phyloP scores from a whole-genome alignment of 2,888 invertebrate genomes.

The Athalia circularis region DNA sequence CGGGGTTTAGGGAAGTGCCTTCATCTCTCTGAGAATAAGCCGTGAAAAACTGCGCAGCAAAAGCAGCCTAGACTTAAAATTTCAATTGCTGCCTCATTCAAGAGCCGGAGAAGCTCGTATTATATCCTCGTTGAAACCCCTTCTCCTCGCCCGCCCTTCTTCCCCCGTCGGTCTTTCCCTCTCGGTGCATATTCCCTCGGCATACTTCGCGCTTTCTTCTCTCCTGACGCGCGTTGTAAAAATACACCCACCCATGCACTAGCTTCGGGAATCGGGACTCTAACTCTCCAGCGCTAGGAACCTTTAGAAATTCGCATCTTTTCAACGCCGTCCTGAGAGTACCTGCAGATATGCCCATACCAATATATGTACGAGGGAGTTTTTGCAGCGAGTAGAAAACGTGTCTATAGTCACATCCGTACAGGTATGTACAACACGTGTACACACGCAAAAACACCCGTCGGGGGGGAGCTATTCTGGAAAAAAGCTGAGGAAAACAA shows the following conservation, averaged over 20 bases:
- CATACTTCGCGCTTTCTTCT: slow-evolving; percentile 11
- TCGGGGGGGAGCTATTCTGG: background rate
- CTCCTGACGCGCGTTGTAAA: slow-evolving; percentile 7
- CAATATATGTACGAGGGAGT: background rate
- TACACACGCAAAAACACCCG: background rate
- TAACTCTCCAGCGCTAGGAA: slow-evolving; percentile 16
- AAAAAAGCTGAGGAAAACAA: slow-evolving; percentile 8
- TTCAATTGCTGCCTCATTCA: slow-evolving; percentile 46
- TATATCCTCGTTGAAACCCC: slow-evolving; percentile 37
- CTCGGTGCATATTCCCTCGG: background rate
- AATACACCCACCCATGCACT: slow-evolving; percentile 32
- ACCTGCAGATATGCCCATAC: slow-evolving; percentile 1
- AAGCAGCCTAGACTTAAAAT: slow-evolving; percentile 47
- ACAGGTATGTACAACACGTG: background rate
- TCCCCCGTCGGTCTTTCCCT: background rate
- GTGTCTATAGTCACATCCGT: background rate
- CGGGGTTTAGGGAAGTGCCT: slow-evolving; percentile 25
- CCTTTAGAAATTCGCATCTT: slow-evolving; percentile 47
- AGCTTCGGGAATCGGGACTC: background rate
- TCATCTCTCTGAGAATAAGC: slow-evolving; percentile 35
- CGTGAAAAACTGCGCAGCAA: slow-evolving; percentile 26
- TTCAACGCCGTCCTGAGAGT: slow-evolving; percentile 43
- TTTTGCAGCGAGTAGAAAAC: slow-evolving; percentile 21
- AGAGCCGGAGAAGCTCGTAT: slow-evolving; percentile 37
- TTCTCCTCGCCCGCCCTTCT: background rate